Conservation (phyloP, 2,888 invertebrate species). For the Phrixothrix hirtus region DNA sequence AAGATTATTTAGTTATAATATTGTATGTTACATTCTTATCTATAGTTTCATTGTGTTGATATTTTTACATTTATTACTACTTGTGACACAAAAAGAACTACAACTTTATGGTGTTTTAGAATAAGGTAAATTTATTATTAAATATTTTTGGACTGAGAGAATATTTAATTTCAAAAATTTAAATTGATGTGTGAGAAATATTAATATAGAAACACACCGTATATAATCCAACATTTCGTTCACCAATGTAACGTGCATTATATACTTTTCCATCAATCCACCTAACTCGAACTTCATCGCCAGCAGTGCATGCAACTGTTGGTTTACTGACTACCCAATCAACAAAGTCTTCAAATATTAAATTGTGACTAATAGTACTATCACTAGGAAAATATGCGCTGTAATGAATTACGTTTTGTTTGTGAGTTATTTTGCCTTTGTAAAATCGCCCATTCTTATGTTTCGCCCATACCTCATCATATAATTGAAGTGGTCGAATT, state of each 20-base stretch:
- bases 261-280: constrained; percentile 60
- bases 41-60: no score
- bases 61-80: no score
- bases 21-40: no score
- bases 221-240: constrained; percentile 15
- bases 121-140: no score
- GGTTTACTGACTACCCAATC: no score
- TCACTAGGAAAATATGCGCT: constrained; percentile 66
- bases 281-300: constrained; percentile 58
- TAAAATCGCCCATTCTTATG: constrained; percentile 66
- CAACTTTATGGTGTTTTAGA: no score
- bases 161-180: no score
- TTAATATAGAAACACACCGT: no score
- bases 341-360: constrained; percentile 61
- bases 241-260: constrained; percentile 24
- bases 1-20: constrained; percentile 12
- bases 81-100: no score
- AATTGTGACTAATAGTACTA: constrained; percentile 64
- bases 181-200: no score
- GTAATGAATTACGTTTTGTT: constrained; percentile 58
- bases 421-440: constrained; percentile 58
- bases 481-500: constrained; percentile 7
- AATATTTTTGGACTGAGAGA: no score
- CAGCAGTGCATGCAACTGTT: constrained; percentile 48
- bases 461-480: constrained; percentile 63